A percentile compares a stretch with the other conserved stretches of the same genome.
phyloP scores from a whole-genome alignment of 2,113 vertebrate species.

The Trichechus manatus region DNA sequence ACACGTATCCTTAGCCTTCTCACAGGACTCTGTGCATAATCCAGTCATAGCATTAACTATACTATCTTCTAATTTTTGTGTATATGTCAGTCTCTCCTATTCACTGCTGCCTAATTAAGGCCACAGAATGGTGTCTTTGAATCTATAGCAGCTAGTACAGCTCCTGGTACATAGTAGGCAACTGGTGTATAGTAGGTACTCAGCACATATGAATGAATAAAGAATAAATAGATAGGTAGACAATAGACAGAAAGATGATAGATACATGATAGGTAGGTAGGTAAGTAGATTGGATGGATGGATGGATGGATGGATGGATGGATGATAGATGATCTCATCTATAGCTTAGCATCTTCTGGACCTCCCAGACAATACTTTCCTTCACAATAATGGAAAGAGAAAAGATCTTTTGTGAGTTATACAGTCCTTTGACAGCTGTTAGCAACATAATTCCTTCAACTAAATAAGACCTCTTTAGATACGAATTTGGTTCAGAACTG shows the following conservation, averaged over 20 bases:
- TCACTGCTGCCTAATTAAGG: not conserved
- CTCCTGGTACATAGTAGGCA: not conserved
- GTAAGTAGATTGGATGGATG: not conserved
- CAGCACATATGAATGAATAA: not conserved
- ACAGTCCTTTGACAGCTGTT: not conserved
- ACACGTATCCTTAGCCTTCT: not conserved
- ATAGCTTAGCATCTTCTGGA: not conserved
- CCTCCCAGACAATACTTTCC: not conserved
- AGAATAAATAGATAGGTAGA: not conserved
- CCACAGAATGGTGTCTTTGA: not conserved
- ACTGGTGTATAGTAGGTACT: not conserved
- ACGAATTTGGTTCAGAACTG: constrained; percentile 11
- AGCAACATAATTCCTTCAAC: not conserved
- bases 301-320: not conserved
- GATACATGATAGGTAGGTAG: not conserved
- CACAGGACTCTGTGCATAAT: not conserved
- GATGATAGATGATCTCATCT: not conserved
- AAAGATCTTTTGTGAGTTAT: not conserved
- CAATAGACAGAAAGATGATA: not conserved
- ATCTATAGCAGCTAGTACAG: not conserved
- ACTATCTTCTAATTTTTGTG: not conserved
- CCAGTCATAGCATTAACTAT: not conserved
- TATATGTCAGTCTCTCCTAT: not conserved
- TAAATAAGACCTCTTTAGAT: not conserved
- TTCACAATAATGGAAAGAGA: not conserved